A percentile compares a stretch with the other conserved stretches of the same genome.
These are phyloP conservation scores for Clarias laeviceps DNA, from an alignment of 2,797 vertebrate species.

Conservation along the genomic window DNA sequence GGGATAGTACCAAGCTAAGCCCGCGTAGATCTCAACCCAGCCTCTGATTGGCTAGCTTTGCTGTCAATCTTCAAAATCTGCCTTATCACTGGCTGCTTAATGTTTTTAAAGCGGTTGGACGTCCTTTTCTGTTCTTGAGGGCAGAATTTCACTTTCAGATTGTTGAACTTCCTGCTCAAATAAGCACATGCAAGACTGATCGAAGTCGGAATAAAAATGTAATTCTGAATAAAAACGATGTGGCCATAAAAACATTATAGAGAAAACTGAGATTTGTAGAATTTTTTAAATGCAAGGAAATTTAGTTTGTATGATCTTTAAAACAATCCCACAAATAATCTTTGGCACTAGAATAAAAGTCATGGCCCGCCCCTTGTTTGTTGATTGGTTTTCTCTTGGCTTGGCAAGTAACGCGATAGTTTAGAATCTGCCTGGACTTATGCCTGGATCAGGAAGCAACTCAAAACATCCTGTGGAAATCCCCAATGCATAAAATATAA, in stretches of 20 bases:
- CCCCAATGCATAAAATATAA: not conserved
- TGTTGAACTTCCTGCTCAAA: not conserved
- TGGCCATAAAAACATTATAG: too few relatives aligned
- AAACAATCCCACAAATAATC: not conserved
- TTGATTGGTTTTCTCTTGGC: conserved; percentile 32
- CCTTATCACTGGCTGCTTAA: not conserved
- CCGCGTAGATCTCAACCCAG: too few relatives aligned
- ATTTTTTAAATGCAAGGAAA: not conserved
- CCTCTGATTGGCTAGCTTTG: conserved; percentile 40
- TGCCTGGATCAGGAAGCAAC: conserved; percentile 9
- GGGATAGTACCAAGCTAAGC: not conserved
- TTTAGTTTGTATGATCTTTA: not conserved
- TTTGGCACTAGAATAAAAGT: conserved; percentile 33
- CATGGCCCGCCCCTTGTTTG: not conserved
- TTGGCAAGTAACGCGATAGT: too few relatives aligned
- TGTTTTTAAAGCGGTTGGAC: conserved; percentile 11
- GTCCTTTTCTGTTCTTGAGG: not conserved
- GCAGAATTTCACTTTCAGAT: conserved; percentile 17
- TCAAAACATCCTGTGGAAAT: not conserved
- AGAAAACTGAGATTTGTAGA: too few relatives aligned
- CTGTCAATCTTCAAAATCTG: conserved; percentile 12
- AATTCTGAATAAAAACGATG: too few relatives aligned
- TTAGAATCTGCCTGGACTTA: not conserved
- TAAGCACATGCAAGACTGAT: not conserved
- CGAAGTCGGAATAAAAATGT: not conserved